Base-by-base conservation (phyloP, 1,140 invertebrate genomes). In the Brachionus rubens region DNA sequence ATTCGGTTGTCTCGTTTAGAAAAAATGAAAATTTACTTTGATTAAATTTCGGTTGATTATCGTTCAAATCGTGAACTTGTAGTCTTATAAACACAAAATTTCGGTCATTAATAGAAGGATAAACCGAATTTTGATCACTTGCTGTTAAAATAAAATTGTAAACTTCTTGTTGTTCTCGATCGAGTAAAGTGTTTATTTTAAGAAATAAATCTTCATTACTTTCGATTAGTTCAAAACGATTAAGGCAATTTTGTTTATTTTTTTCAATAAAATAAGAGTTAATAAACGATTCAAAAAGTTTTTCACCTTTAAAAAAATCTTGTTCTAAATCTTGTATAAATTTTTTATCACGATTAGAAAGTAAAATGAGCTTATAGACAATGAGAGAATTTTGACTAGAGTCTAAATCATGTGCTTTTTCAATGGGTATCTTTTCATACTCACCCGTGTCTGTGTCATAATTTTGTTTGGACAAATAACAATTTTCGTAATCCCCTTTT, bases 111-210 rank as follows among this genome's bases (percentile, higher is more conserved):
- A 54, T n/a, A 7, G 19, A 19, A 14, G 16, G 16, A 19, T 30
- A 40, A 26, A 14, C 21, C 7, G 33, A 54, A 52, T 50, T 72
- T 50, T 54, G 48, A 1, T 48, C 50, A 21, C 48, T 30, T 12
- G 12, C 26, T 4, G 50, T 36, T 28, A 72, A 30, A 24, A 72
- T 19, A 36, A 72, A 72, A 72, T 72, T 72, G 46, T 72, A 72
- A 10, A 54, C 68, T 33, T 47, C 46, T 30, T 40, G 46, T 33
- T 50, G 4, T 50, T 72, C 68, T 72, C 68, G 30, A 19, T 72
- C 68, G 10, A 72, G 14, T 50, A 54, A 48, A 9, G 43, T 36
- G 14, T 72, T 72, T 48, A 72, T 41, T 41, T 50, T 54, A 3
- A 72, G 19, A 16, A 24, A 48, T 10, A 72, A 54, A 30, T 36